Evolutionary conservation across 2,797 vertebrate species (phyloP), one percentile per base, ranked within the genome.

Genomic region (Coccyzus lansbergi): DNA sequence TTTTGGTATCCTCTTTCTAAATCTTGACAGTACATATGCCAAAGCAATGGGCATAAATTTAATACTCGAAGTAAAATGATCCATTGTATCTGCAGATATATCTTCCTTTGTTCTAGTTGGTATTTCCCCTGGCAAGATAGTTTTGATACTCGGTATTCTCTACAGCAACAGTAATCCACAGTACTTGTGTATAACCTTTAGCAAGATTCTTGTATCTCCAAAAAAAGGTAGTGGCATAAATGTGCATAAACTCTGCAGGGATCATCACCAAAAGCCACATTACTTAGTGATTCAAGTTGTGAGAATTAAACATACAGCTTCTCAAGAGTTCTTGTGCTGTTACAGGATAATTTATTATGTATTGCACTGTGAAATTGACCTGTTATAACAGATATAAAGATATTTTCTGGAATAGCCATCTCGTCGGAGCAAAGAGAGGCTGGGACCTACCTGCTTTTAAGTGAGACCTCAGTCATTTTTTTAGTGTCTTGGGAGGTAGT

Each of bases 1-100:
- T 90, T 86, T 83, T 85, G 75, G n/a, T 93, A n/a, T 94, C 64
- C 42, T 87, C 78, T 86, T 95, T 94, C 75, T 44, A 77, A 38
- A 71, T 38, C 76, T 89, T 91, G 82, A 71, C 46, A 86, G 62
- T 75, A 63, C 65, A 22, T 68, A 29, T 77, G 62, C 74, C 7
- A 17, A 82, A 92, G 46, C 38, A 51, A 24, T 69, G 68, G 84
- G 29, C 52, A 80, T 93, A 77, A 74, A 91, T 92, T 60, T 93
- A 91, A 67, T 95, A 87, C 79, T 33, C 4, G 2, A 89, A 87
- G 33, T 93, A 92, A 93, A 94, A 85, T 0, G 53, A 91, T 90
- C 76, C 62, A 68, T 85, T 87, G 72, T 89, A 58, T 94, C 56
- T 75, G 78, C 51, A 69, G 55, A 48, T 83, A 8, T 0, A 16